These are phyloP conservation scores for Cebidichthys violaceus DNA, from an alignment of 2,113 vertebrate genomes.

Conservation along the genomic window DNA sequence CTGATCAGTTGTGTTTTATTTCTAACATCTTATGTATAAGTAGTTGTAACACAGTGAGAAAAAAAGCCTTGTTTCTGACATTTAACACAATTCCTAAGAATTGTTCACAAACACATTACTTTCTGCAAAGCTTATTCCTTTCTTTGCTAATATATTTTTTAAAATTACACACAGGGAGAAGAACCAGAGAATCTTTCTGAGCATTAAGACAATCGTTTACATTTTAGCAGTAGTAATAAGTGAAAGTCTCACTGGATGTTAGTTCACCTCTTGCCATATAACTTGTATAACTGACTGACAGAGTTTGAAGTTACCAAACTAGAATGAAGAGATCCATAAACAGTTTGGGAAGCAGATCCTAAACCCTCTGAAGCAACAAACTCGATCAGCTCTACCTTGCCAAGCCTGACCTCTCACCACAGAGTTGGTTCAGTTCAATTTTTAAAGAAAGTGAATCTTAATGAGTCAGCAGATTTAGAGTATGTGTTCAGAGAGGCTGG, in stretches of 20 bases:
- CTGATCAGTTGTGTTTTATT: neutral
- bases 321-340: neutral
- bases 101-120: neutral
- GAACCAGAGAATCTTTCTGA: neutral
- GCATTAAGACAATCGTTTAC: neutral
- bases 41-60: neutral
- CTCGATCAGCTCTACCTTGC: conserved; percentile 5
- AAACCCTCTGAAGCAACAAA: neutral
- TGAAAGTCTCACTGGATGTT: neutral
- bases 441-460: neutral
- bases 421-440: neutral
- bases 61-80: neutral
- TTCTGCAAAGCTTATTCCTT: neutral
- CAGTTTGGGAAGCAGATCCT: neutral
- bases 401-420: conserved; percentile 7
- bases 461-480: neutral
- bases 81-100: neutral
- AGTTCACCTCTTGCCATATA: too few species aligned
- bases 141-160: neutral
- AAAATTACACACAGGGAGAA: neutral
- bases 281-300: neutral
- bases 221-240: neutral
- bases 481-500: neutral
- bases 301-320: neutral
- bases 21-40: neutral